Conservation (phyloP, 2,888 invertebrate genomes). For the Tipula helvola region DNA sequence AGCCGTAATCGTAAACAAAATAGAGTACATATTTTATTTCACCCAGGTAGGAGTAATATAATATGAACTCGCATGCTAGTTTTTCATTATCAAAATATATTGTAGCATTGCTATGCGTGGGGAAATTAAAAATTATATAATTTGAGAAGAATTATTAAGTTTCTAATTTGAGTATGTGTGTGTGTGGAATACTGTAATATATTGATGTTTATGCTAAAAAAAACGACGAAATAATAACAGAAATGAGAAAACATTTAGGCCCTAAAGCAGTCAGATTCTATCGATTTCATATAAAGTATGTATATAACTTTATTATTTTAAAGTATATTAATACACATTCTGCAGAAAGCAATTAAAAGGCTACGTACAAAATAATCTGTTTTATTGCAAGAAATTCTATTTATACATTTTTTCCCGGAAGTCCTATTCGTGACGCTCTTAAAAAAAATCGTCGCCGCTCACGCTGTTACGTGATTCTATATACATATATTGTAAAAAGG, state of each 20-base stretch:
- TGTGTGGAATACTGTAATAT: neutral
- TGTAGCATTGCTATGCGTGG: neutral
- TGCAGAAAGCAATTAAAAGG: neutral
- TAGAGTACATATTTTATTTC: neutral
- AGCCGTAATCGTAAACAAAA: neutral
- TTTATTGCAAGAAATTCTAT: neutral
- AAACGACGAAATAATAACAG: neutral
- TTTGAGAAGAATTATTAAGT: neutral
- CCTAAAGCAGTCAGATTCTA: neutral
- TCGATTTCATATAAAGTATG: neutral
- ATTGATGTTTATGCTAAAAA: neutral
- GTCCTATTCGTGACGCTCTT: neutral
- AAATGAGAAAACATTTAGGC: neutral
- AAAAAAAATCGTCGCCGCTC: neutral
- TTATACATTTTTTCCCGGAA: neutral
- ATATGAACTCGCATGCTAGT: neutral
- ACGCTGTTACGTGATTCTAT: neutral
- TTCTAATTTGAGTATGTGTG: neutral
- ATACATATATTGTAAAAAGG: neutral
- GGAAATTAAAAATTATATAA: neutral
- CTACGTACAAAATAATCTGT: neutral
- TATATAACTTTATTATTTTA: neutral
- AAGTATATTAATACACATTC: neutral
- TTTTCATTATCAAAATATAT: neutral
- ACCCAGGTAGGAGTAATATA: neutral